Percentiles rank a stretch among this genome's conserved stretches.
Evolutionary conservation across 2,797 vertebrate genomes (phyloP).

Genomic region (Oreortyx pictus): DNA sequence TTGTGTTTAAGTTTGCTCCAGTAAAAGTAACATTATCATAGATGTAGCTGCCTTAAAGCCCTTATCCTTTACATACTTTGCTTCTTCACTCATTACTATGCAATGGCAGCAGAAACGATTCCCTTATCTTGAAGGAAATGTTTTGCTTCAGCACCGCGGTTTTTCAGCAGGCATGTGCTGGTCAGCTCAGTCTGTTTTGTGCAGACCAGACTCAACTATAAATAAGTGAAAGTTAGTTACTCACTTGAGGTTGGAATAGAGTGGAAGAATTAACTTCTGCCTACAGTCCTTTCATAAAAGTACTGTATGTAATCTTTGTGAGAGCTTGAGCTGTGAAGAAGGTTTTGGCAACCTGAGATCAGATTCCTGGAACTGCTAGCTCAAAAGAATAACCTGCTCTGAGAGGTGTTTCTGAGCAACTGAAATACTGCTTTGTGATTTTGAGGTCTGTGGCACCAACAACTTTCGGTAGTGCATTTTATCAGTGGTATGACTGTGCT

Average conservation of each 20-base stretch:
- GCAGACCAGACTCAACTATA: background rate
- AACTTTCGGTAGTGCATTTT: background rate
- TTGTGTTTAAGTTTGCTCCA: constrained; percentile 17
- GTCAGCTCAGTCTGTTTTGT: background rate
- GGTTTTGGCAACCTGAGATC: constrained; percentile 12
- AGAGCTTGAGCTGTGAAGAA: constrained; percentile 10
- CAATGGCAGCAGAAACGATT: background rate
- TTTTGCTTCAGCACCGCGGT: background rate
- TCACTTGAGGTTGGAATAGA: background rate
- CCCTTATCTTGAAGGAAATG: background rate
- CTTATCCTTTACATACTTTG: background rate
- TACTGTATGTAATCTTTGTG: background rate
- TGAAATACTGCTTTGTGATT: background rate
- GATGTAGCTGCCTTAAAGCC: background rate
- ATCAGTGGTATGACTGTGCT: background rate
- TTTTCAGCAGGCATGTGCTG: background rate
- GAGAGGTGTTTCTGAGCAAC: background rate
- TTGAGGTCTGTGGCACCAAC: background rate
- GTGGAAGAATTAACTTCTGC: background rate
- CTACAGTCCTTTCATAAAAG: background rate
- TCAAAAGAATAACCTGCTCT: background rate
- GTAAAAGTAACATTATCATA: background rate
- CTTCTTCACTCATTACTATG: background rate
- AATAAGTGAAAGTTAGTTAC: background rate
- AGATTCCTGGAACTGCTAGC: background rate